phyloP scores from a whole-genome alignment of 2,113 vertebrate species.

The Phaethon lepturus region DNA sequence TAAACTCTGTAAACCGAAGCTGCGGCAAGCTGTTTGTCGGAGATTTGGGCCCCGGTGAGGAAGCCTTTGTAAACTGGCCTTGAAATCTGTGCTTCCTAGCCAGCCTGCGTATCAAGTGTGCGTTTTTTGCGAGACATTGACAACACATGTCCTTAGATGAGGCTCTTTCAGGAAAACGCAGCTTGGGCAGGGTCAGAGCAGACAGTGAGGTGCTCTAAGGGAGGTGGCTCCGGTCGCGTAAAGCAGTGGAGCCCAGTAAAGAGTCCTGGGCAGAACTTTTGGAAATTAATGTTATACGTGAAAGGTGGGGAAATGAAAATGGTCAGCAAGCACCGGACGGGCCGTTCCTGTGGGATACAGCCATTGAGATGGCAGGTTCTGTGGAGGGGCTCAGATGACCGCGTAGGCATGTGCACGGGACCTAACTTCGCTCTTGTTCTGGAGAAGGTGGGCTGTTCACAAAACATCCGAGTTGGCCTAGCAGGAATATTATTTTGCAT shows the following conservation, averaged over 20 bases:
- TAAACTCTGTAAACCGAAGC: conserved; percentile 29
- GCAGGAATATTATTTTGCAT: background rate
- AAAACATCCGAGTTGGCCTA: background rate
- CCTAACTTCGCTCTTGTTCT: background rate
- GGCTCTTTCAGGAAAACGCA: background rate
- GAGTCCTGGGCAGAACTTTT: background rate
- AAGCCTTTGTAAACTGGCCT: background rate
- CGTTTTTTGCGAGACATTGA: background rate
- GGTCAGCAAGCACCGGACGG: background rate
- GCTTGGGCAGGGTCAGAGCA: background rate
- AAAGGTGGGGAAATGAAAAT: background rate
- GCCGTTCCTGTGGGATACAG: background rate
- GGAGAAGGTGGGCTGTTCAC: background rate
- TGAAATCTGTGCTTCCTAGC: background rate
- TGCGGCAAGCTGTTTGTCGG: background rate
- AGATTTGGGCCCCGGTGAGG: background rate
- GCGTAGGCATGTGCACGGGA: fast-evolving
- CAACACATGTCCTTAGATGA: fast-evolving
- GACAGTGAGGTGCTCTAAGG: background rate
- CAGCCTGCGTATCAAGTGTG: fast-evolving
- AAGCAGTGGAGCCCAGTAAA: background rate
- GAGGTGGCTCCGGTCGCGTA: fast-evolving
- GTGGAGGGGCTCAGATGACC: fast-evolving
- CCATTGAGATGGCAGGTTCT: background rate
- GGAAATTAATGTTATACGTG: background rate